Evolutionary conservation across 2,113 vertebrate species (phyloP).

Genomic region (Colossoma macropomum): DNA sequence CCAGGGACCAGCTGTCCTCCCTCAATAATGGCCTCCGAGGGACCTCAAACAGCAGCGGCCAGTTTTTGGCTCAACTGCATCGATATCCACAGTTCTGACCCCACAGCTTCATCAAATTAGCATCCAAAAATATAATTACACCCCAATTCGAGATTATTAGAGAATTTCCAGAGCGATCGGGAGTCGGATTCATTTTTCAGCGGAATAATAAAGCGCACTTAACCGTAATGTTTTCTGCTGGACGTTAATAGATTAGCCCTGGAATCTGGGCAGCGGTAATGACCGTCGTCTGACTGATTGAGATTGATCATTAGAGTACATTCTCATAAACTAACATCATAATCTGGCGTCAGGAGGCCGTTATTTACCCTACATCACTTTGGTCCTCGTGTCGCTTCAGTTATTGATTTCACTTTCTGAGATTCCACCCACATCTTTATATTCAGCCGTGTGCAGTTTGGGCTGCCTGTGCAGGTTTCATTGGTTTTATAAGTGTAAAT

Average conservation of each 20-base stretch:
- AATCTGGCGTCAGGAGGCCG: conserved; percentile 20
- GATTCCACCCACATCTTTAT: no score
- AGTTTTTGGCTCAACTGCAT: conserved; percentile 17
- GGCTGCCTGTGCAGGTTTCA: no score
- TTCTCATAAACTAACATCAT: conserved; percentile 42
- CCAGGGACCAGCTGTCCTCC: conserved; percentile 55
- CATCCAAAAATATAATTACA: not conserved
- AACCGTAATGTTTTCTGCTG: conserved; percentile 32
- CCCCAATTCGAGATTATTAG: not conserved
- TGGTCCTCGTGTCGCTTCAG: no score
- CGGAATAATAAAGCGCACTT: conserved; percentile 19
- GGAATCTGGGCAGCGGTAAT: conserved; percentile 18
- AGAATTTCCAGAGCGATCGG: not conserved
- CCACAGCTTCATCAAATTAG: conserved; percentile 44
- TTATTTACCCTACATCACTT: not conserved
- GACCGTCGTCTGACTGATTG: not conserved
- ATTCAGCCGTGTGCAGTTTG: no score
- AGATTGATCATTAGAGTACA: conserved; percentile 12
- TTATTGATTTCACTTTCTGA: not conserved
- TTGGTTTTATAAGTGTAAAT: no score
- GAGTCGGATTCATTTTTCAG: conserved; percentile 26
- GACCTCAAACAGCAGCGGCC: conserved; percentile 9
- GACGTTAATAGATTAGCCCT: conserved; percentile 14
- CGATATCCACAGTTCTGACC: conserved; percentile 27
- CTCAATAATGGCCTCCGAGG: conserved; percentile 12